Evolutionary conservation across 2,888 invertebrate genomes (phyloP).

Genomic region (Megaustenia siamemsis): DNA sequence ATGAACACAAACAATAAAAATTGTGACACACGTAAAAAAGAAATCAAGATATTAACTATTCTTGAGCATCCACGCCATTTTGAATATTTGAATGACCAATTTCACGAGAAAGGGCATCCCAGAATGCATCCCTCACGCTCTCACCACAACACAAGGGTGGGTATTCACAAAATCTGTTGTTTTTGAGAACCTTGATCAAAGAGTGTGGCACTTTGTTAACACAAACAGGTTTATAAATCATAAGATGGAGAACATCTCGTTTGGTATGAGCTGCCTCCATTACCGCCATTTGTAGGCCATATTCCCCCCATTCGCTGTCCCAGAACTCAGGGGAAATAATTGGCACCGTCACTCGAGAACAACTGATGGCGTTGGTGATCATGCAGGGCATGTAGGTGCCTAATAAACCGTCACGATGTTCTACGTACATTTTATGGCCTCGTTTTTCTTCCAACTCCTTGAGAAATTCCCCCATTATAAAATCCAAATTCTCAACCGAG

Average conservation of each 20-base stretch:
- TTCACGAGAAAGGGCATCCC: slow-evolving; percentile 13
- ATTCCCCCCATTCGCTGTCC: slow-evolving; percentile 42
- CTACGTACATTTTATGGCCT: slow-evolving; percentile 46
- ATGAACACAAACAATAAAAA: neutral
- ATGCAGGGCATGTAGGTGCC: slow-evolving; percentile 44
- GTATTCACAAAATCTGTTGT: slow-evolving; percentile 20
- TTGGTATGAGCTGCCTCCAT: slow-evolving; percentile 36
- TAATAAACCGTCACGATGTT: slow-evolving; percentile 45
- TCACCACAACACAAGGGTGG: slow-evolving; percentile 12
- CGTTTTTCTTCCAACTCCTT: slow-evolving; percentile 38
- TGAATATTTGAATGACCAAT: neutral
- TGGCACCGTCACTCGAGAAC: slow-evolving; percentile 43
- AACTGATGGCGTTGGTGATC: slow-evolving; percentile 38
- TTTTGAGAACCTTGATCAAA: slow-evolving; percentile 18
- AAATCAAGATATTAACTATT: too few species aligned
- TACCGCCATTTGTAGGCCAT: slow-evolving; percentile 52
- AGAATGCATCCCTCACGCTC: slow-evolving; percentile 15
- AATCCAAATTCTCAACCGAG: slow-evolving; percentile 12
- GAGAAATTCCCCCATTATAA: slow-evolving; percentile 35
- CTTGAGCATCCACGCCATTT: too few species aligned
- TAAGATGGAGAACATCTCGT: slow-evolving; percentile 47
- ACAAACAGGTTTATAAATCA: slow-evolving; percentile 30
- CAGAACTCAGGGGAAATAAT: slow-evolving; percentile 43
- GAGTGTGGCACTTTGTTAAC: slow-evolving; percentile 9
- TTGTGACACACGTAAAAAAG: neutral